These are phyloP conservation scores for rat (Rattus norvegicus) DNA, from an alignment of 2,113 vertebrate genomes.

Conservation along the genomic window DNA sequence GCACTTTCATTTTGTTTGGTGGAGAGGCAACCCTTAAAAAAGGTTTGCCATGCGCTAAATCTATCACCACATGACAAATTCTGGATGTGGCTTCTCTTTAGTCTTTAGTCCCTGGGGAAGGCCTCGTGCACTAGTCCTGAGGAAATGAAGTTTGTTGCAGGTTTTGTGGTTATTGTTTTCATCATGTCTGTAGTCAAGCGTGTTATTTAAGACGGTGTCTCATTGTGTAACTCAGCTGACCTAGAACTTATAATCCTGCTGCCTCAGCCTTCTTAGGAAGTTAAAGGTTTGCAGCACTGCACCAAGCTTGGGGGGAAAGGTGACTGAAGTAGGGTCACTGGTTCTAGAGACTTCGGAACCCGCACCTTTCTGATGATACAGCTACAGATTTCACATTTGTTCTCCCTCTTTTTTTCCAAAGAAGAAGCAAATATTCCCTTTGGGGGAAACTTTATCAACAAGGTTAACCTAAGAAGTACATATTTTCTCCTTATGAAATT, in stretches of 20 bases:
- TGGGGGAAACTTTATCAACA: conserved; percentile 69
- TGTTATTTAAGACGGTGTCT: not conserved
- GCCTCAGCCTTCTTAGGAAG: not conserved
- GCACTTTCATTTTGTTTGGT: conserved; percentile 38
- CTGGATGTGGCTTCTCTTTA: not conserved
- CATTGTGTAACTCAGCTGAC: not conserved
- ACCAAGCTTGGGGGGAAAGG: not conserved
- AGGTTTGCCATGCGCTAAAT: not conserved
- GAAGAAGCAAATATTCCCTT: conserved; percentile 62
- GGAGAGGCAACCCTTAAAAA: not conserved
- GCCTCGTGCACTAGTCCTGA: not conserved
- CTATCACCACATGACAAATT: not conserved
- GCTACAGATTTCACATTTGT: conserved; percentile 48
- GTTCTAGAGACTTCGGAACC: not conserved
- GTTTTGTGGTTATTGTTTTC: not conserved
- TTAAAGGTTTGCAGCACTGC: not conserved
- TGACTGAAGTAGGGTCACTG: not conserved
- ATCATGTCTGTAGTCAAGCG: too few relatives aligned
- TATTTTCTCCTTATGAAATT: conserved; percentile 81
- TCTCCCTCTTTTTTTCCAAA: conserved; percentile 56
- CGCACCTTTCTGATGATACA: conserved; percentile 14
- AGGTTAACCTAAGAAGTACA: conserved; percentile 71
- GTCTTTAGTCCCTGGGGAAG: not conserved
- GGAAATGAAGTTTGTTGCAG: not conserved
- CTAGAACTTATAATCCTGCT: not conserved